phyloP scores from a whole-genome alignment of 2,113 vertebrate species.

The Poeciliopsis retropinna region DNA sequence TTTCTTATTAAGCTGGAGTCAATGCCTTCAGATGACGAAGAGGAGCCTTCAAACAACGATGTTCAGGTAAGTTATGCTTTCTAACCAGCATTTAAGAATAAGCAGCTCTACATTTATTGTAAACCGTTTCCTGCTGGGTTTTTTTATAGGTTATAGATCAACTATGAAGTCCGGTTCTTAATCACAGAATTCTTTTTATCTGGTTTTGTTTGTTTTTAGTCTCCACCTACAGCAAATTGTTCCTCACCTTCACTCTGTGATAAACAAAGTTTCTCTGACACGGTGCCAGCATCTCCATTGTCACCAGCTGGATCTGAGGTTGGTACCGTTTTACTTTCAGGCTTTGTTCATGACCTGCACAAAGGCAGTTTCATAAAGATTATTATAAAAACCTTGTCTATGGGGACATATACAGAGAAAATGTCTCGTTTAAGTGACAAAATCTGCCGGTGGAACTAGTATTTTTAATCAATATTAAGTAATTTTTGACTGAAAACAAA shows the following conservation, averaged over 20 bases:
- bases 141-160: neutral
- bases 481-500: no score
- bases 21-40: conserved; percentile 27
- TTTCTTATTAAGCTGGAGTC: conserved; percentile 37
- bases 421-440: no score
- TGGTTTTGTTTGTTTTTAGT: neutral
- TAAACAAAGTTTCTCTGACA: neutral
- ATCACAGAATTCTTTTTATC: neutral
- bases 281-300: neutral
- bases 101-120: conserved; percentile 1
- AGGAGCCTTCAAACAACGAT: neutral
- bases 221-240: fast-evolving
- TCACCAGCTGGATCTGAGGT: conserved; percentile 24
- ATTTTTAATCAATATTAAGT: no score
- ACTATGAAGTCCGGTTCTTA: neutral
- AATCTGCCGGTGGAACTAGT: no score
- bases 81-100: neutral
- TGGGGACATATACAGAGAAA: no score
- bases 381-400: no score
- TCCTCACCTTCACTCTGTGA: neutral
- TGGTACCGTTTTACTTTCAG: fast-evolving
- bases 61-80: conserved; percentile 19
- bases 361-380: neutral
- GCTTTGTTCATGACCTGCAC: fast-evolving
- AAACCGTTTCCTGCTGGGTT: neutral